Conservation (phyloP, 1,140 invertebrate species). For the Zophobas morio region DNA sequence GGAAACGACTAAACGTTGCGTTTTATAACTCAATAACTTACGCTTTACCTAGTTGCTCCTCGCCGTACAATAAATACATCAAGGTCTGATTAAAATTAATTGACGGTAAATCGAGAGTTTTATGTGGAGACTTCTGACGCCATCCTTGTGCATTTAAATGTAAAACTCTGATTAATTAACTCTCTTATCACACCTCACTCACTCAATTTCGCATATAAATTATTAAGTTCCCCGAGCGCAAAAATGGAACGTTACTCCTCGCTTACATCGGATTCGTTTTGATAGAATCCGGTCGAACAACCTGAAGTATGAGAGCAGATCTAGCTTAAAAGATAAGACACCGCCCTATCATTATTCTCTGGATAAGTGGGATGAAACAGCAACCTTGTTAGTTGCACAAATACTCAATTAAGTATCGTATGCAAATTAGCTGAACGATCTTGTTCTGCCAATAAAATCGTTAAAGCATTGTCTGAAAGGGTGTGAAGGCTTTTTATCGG, state of each 20-base stretch:
- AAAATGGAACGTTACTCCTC: background rate
- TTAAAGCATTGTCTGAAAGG: slow-evolving; percentile 10
- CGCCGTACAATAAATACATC: slow-evolving; percentile 17
- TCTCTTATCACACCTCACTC: slow-evolving; percentile 14
- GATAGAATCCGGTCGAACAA: slow-evolving; percentile 37
- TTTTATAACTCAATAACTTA: background rate
- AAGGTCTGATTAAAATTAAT: slow-evolving; percentile 28
- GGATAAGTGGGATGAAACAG: slow-evolving; percentile 33
- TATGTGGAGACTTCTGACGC: slow-evolving; percentile 27
- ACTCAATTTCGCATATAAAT: slow-evolving; percentile 3
- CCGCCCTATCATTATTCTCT: slow-evolving; percentile 36
- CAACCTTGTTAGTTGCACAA: slow-evolving; percentile 41
- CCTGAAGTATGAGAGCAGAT: slow-evolving; percentile 2
- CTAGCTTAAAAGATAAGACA: slow-evolving; percentile 22
- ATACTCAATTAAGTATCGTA: slow-evolving; percentile 34
- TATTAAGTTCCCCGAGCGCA: background rate
- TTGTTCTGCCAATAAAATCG: slow-evolving; percentile 6
- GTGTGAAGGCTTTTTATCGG: background rate
- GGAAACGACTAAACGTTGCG: too few species aligned
- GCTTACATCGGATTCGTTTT: background rate
- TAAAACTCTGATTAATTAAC: slow-evolving; percentile 15
- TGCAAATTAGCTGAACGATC: slow-evolving; percentile 3
- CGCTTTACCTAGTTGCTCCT: background rate
- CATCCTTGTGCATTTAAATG: slow-evolving; percentile 17
- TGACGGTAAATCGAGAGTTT: slow-evolving; percentile 27